These are phyloP conservation scores for Actenoides lindsayi DNA, from an alignment of 2,113 vertebrate genomes.

Conservation along the genomic window DNA sequence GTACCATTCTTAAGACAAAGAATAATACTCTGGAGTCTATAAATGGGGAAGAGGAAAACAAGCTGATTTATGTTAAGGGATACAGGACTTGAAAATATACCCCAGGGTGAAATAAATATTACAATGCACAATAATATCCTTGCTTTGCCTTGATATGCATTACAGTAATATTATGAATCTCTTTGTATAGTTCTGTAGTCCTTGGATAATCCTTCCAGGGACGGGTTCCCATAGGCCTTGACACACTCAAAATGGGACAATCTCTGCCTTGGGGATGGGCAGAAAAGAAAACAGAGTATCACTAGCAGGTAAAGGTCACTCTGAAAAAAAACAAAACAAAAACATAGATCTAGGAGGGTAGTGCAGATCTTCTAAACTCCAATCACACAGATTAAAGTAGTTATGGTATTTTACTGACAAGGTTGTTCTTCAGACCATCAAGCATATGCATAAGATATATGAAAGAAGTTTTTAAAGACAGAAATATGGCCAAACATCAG, in stretches of 20 bases:
- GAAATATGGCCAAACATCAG: constrained; percentile 6
- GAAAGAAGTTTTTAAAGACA: neutral
- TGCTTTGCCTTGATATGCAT: constrained; percentile 13
- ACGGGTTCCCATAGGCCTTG: neutral
- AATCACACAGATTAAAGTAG: neutral
- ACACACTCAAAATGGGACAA: neutral
- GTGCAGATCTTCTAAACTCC: neutral
- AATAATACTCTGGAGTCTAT: constrained; percentile 7
- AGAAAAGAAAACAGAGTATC: neutral
- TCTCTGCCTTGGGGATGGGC: neutral
- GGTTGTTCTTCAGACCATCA: neutral
- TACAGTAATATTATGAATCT: constrained; percentile 15
- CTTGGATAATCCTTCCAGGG: neutral
- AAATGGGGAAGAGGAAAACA: neutral
- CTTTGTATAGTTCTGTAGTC: neutral
- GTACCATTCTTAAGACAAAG: constrained; percentile 18
- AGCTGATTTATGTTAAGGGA: constrained; percentile 44
- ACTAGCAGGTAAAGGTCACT: neutral
- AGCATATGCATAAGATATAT: neutral
- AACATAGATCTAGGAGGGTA: neutral
- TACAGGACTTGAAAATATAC: constrained; percentile 28
- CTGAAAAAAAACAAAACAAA: neutral
- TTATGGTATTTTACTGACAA: neutral
- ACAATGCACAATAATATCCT: constrained; percentile 34
- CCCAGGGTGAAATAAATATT: constrained; percentile 57